Evolutionary conservation across 2,797 vertebrate species (phyloP).

Genomic region (Sebastes trivittatus): DNA sequence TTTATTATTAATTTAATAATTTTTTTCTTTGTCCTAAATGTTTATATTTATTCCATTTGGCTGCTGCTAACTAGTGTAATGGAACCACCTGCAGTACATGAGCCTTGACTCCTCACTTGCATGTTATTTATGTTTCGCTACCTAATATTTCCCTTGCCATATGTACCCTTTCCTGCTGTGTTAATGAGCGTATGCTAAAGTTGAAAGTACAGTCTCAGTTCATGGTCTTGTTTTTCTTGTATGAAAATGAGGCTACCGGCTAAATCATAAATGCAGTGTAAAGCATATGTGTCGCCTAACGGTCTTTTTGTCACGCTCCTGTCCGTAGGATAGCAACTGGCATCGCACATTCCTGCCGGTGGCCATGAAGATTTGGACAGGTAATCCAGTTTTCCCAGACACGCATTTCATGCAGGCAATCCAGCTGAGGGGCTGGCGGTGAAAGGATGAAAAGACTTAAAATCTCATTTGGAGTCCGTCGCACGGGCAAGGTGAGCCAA

Average conservation of each 20-base stretch:
- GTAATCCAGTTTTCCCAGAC: constrained; percentile 38
- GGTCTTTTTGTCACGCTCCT: constrained; percentile 11
- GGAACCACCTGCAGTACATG: neutral
- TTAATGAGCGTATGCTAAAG: neutral
- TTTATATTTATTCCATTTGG: too few relatives aligned
- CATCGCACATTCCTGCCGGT: neutral
- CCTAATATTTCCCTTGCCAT: constrained; percentile 9
- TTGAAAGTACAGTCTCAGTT: neutral
- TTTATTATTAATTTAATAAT: too few relatives aligned
- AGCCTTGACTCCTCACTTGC: neutral
- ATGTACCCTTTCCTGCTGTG: neutral
- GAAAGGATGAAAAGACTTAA: constrained; percentile 30
- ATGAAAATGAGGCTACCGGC: neutral
- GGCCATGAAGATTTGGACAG: constrained; percentile 33
- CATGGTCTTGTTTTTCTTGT: neutral
- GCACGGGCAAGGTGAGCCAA: constrained; percentile 24
- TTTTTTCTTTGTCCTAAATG: too few relatives aligned
- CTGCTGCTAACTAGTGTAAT: neutral
- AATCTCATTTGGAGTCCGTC: constrained; percentile 57
- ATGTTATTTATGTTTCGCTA: neutral
- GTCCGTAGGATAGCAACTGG: neutral
- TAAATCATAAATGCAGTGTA: constrained; percentile 9
- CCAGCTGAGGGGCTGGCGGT: neutral
- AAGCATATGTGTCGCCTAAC: neutral
- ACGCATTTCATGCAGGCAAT: constrained; percentile 12